Evolutionary conservation across 2,888 invertebrate genomes (phyloP).

Genomic region (Aporophyla nigra): DNA sequence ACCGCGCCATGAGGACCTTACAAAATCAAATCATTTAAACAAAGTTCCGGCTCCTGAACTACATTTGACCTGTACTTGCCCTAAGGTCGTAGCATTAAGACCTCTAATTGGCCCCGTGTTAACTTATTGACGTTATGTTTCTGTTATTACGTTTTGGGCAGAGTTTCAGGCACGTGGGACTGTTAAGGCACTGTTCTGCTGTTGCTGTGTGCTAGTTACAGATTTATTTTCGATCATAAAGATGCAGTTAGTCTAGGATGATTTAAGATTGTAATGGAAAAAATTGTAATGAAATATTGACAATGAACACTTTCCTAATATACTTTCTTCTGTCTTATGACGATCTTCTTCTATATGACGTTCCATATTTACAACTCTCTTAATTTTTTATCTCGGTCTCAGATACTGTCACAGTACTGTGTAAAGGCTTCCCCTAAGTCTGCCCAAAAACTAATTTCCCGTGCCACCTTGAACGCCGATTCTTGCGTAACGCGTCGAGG

Average conservation of each 20-base stretch:
- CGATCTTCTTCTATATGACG: background rate
- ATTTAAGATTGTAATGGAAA: background rate
- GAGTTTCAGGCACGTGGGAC: background rate
- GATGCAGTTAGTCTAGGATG: background rate
- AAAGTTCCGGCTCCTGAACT: conserved; percentile 14
- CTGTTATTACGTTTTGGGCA: conserved; percentile 28
- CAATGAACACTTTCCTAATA: background rate
- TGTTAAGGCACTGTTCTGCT: background rate
- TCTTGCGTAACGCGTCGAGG: too few relatives aligned
- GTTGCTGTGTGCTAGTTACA: background rate
- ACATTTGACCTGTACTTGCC: conserved; percentile 34
- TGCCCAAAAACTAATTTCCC: background rate
- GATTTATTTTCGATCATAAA: too few relatives aligned
- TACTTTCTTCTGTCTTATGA: background rate
- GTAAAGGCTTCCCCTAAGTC: background rate
- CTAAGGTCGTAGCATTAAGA: conserved; percentile 20
- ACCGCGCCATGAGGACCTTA: background rate
- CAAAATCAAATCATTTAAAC: conserved; percentile 32
- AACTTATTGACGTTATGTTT: conserved; percentile 23
- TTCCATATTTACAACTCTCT: too few relatives aligned
- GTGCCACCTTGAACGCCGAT: background rate
- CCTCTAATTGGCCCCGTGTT: conserved; percentile 49
- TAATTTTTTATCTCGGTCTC: background rate
- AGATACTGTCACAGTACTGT: too few relatives aligned
- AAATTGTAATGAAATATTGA: background rate